Conservation (phyloP, 1,140 invertebrate genomes). For the Plectus sambesii region DNA sequence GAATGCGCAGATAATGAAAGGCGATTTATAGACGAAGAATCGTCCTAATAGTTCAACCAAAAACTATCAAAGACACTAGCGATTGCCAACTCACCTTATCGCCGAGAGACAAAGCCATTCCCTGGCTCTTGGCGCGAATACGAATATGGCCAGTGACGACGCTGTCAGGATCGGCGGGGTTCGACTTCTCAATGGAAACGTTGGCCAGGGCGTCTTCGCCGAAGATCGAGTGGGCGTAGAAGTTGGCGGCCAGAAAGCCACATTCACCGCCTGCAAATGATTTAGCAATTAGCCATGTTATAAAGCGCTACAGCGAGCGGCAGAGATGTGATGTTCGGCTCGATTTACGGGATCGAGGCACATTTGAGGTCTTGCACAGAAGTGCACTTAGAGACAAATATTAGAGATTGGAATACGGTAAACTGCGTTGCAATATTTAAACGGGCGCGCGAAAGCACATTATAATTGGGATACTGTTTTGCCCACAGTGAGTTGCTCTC, state of each 20-base stretch:
- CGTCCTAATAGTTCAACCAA: too few species aligned
- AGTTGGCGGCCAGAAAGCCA: constrained; percentile 96
- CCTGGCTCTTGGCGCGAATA: constrained; percentile 94
- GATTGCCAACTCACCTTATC: constrained; percentile 28
- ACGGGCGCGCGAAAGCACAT: too few species aligned
- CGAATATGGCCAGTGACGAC: constrained; percentile 87
- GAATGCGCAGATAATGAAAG: too few species aligned
- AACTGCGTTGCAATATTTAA: too few species aligned
- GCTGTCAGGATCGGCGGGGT: constrained; percentile 64
- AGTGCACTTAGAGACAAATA: constrained; percentile 5
- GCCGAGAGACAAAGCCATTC: constrained; percentile 41
- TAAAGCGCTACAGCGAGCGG: not conserved
- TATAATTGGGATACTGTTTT: too few species aligned
- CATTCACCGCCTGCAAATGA: constrained; percentile 68
- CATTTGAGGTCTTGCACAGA: too few species aligned
- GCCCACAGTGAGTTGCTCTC: too few species aligned
- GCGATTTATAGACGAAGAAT: too few species aligned
- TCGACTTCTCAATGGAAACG: constrained; percentile 83
- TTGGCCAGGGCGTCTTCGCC: constrained; percentile 97
- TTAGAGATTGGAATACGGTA: constrained; percentile 12
- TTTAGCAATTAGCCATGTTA: not conserved
- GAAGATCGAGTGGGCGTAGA: constrained; percentile 97
- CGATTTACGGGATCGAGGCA: too few species aligned
- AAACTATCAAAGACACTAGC: not conserved
- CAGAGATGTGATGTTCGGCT: not conserved